Conservation (phyloP, 2,797 vertebrate genomes). For the Petrocephalus sullivani region DNA sequence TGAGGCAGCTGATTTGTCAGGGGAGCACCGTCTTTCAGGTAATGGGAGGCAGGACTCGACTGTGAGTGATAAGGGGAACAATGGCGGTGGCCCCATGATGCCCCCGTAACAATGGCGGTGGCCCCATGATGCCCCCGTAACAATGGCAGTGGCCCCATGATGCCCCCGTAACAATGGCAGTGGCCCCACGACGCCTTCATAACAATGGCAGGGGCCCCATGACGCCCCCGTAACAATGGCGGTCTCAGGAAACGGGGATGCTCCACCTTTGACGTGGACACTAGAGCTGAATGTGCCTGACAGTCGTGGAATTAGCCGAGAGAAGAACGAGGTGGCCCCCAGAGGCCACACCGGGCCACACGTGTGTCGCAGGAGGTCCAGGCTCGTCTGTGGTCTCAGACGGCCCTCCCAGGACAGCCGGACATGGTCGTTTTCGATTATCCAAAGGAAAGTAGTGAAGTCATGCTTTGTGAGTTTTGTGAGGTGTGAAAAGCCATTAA, state of each 20-base stretch:
- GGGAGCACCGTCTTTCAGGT: not conserved
- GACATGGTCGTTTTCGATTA: not conserved
- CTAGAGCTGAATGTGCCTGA: not conserved
- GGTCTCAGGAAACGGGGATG: not conserved
- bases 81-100: not conserved
- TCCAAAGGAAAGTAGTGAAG: not conserved
- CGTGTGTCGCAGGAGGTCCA: not conserved
- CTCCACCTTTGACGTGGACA: not conserved
- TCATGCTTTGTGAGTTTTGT: not conserved
- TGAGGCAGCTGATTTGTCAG: not conserved
- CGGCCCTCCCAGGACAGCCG: not conserved
- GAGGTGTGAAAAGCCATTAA: not conserved
- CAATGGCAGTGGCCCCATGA: not conserved
- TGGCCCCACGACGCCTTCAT: not conserved
- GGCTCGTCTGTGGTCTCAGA: not conserved
- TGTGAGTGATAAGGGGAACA: not conserved
- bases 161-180: not conserved
- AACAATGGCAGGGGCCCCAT: not conserved
- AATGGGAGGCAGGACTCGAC: not conserved
- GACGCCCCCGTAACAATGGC: not conserved
- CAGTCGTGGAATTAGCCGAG: not conserved
- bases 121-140: not conserved
- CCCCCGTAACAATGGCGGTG: not conserved
- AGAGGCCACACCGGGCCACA: not conserved
- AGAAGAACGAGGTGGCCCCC: not conserved